Percentiles rank a stretch among this genome's conserved stretches.
phyloP scores from a whole-genome alignment of 2,797 vertebrate species.

The Kryptopterus vitreolus region DNA sequence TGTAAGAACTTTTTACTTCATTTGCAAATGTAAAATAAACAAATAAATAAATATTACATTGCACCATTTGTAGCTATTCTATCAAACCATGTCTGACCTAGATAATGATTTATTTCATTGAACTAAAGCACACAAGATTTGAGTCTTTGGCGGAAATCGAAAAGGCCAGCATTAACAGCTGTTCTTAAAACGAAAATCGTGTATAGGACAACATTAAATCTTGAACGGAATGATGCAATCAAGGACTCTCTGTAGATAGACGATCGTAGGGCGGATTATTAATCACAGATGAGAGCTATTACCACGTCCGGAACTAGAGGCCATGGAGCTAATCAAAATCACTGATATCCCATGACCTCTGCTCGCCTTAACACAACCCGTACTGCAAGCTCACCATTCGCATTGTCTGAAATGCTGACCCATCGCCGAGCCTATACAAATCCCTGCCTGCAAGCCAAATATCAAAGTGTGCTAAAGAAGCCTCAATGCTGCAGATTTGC shows the following conservation, averaged over 20 bases:
- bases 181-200: conserved; percentile 21
- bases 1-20: too few relatives aligned
- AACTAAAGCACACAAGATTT: too few relatives aligned
- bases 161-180: neutral
- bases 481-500: conserved; percentile 55
- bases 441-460: conserved; percentile 44
- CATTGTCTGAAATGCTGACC: conserved; percentile 18
- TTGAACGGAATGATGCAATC: conserved; percentile 29
- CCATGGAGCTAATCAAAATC: conserved; percentile 22
- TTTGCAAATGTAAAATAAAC: too few relatives aligned
- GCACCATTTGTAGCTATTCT: too few relatives aligned
- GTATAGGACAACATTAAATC: conserved; percentile 20
- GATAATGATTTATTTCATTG: too few relatives aligned
- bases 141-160: too few relatives aligned
- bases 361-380: conserved; percentile 44
- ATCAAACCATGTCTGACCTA: too few relatives aligned
- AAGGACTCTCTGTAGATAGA: conserved; percentile 22
- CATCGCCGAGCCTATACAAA: conserved; percentile 2
- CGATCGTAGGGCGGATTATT: conserved; percentile 24
- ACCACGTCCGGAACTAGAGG: conserved; percentile 1
- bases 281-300: conserved; percentile 33
- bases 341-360: conserved; percentile 14
- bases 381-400: conserved; percentile 23
- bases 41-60: too few relatives aligned
- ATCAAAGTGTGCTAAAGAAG: conserved; percentile 60